Conservation (phyloP, 2,888 invertebrate species). For the Tetragonula carbonaria region DNA sequence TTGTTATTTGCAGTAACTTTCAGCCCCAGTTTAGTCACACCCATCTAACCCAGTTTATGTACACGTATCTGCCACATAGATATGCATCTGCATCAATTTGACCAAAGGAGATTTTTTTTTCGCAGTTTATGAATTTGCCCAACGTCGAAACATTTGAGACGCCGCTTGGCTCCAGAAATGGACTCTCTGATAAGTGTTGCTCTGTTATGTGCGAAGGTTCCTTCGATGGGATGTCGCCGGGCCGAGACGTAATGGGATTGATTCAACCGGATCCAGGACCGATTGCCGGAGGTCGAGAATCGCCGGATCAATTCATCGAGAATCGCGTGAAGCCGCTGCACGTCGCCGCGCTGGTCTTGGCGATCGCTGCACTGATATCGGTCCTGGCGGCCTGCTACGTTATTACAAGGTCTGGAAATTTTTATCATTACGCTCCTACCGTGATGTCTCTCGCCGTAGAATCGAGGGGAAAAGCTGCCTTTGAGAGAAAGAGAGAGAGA, state of each 20-base stretch:
- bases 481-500: no score
- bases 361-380: slow-evolving; percentile 76
- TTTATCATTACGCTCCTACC: slow-evolving; percentile 28
- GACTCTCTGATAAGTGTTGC: neutral
- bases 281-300: slow-evolving; percentile 37
- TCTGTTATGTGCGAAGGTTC: slow-evolving; percentile 27
- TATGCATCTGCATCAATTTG: neutral
- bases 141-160: neutral
- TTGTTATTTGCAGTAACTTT: neutral
- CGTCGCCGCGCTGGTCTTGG: slow-evolving; percentile 74
- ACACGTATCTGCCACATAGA: neutral
- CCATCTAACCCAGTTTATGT: neutral
- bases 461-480: neutral
- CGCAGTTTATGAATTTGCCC: no score
- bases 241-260: slow-evolving; percentile 33
- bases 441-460: neutral
- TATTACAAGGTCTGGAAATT: slow-evolving; percentile 73
- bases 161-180: neutral
- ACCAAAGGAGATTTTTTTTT: neutral
- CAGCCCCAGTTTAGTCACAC: neutral
- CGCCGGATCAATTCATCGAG: slow-evolving; percentile 40
- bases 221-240: slow-evolving; percentile 33
- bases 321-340: slow-evolving; percentile 70
- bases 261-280: slow-evolving; percentile 36
- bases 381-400: slow-evolving; percentile 79